These are phyloP conservation scores for Acestrorhynchus altus DNA, from an alignment of 2,797 vertebrate species.

Conservation along the genomic window DNA sequence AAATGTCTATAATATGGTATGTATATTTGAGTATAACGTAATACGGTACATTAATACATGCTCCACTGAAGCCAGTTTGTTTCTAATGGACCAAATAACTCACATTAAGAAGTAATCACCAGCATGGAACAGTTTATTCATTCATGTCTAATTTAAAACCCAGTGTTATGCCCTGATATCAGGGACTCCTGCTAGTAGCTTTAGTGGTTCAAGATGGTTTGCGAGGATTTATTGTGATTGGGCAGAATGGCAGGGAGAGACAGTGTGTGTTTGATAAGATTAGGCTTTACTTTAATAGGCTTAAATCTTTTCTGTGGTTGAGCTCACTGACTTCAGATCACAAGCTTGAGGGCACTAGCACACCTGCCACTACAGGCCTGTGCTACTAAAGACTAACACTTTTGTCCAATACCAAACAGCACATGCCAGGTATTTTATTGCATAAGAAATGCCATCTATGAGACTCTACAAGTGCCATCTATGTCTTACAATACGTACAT, in stretches of 20 bases:
- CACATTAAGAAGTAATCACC: constrained; percentile 13
- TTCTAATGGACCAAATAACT: constrained; percentile 4
- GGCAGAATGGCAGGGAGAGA: constrained; percentile 14
- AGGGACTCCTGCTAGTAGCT: background rate
- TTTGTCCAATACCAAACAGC: constrained; percentile 1
- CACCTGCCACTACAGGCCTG: background rate
- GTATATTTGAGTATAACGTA: background rate
- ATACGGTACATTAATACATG: background rate
- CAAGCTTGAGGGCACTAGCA: background rate
- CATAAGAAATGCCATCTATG: background rate
- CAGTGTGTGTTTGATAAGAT: constrained; percentile 32
- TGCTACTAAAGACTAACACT: background rate
- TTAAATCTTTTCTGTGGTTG: constrained; percentile 44
- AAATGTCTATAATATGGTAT: background rate
- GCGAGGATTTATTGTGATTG: constrained; percentile 18
- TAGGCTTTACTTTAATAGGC: background rate
- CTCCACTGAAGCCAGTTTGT: background rate
- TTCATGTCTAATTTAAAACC: background rate
- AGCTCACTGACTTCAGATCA: constrained; percentile 29
- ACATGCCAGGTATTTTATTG: background rate
- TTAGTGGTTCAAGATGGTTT: constrained; percentile 13
- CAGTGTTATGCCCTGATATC: background rate
- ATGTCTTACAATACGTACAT: background rate
- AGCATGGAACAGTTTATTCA: background rate
- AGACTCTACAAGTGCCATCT: too few species aligned